phyloP scores from a whole-genome alignment of 2,113 vertebrate genomes.

The Siniperca knerii region DNA sequence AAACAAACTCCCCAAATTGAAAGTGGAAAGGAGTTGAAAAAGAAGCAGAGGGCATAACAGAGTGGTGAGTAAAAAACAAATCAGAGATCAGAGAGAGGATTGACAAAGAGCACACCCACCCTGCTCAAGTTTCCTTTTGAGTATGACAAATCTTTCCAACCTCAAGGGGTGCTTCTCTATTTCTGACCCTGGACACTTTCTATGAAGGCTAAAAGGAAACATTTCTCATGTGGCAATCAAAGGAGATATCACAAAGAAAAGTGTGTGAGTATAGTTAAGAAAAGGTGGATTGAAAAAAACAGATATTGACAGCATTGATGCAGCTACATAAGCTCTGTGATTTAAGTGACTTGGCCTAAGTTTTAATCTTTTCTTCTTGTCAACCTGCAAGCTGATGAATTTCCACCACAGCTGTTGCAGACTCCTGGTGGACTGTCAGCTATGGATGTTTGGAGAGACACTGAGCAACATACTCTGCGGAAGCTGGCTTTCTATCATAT shows the following conservation, averaged over 20 bases:
- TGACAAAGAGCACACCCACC: conserved; percentile 27
- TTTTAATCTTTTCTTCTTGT: conserved; percentile 23
- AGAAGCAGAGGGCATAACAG: conserved; percentile 13
- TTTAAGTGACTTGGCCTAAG: not conserved
- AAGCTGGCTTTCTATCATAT: not conserved
- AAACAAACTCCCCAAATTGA: conserved; percentile 36
- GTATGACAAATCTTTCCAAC: not conserved
- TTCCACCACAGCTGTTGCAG: conserved; percentile 22
- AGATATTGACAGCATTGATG: conserved; percentile 1
- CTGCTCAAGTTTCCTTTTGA: conserved; percentile 2
- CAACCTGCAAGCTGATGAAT: conserved; percentile 32
- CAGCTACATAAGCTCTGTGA: conserved; percentile 24
- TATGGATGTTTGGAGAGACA: conserved; percentile 44
- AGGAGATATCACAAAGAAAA: not conserved
- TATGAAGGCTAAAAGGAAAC: not conserved
- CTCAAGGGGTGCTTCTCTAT: not conserved
- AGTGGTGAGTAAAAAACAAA: conserved; percentile 6
- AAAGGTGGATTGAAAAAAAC: not conserved
- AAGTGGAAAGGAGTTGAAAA: conserved; percentile 15
- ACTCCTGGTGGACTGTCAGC: conserved; percentile 35
- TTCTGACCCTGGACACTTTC: not conserved
- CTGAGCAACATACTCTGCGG: conserved; percentile 27
- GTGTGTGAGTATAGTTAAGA: not conserved
- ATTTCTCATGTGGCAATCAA: conserved; percentile 14
- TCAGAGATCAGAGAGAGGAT: not conserved